Evolutionary conservation across 2,888 invertebrate species (phyloP).

Genomic region (Drosophila melanosoma): DNA sequence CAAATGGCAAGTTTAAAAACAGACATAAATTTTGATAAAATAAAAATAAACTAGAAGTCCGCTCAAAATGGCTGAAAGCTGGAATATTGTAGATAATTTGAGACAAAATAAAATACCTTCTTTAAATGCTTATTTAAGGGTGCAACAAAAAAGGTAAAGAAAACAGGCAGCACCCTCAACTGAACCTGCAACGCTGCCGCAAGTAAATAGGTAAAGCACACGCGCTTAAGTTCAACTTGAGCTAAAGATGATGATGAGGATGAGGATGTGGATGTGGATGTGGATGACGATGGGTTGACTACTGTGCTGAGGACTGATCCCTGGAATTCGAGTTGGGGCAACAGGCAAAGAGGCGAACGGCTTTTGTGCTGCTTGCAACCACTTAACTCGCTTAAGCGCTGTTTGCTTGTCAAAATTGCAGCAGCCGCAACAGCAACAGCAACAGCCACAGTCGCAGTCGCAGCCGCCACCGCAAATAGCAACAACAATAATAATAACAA

Average conservation of each 20-base stretch:
- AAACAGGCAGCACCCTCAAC: slow-evolving; percentile 4
- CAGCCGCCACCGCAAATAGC: slow-evolving; percentile 12
- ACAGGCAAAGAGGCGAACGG: slow-evolving; percentile 45
- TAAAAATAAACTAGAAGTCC: background rate
- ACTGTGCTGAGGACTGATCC: slow-evolving; percentile 62
- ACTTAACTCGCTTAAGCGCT: slow-evolving; percentile 75
- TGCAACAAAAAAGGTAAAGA: slow-evolving; percentile 10
- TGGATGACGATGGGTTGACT: slow-evolving; percentile 42
- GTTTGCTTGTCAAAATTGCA: slow-evolving; percentile 75
- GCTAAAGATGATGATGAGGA: slow-evolving; percentile 31
- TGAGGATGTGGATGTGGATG: slow-evolving; percentile 10
- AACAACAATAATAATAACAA: slow-evolving; percentile 14
- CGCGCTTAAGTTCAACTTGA: slow-evolving; percentile 67
- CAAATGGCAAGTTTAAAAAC: background rate
- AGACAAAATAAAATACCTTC: background rate
- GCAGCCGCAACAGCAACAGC: slow-evolving; percentile 47
- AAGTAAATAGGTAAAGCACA: slow-evolving; percentile 50
- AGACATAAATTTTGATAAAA: background rate
- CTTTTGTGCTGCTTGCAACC: slow-evolving; percentile 65
- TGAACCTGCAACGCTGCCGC: background rate
- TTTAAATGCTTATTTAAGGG: background rate
- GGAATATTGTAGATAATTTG: background rate
- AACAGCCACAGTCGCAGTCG: slow-evolving; percentile 25
- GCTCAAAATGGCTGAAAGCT: background rate
- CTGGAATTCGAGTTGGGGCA: slow-evolving; percentile 61